Conservation (phyloP, 2,113 vertebrate genomes). For the Struthio camelus region DNA sequence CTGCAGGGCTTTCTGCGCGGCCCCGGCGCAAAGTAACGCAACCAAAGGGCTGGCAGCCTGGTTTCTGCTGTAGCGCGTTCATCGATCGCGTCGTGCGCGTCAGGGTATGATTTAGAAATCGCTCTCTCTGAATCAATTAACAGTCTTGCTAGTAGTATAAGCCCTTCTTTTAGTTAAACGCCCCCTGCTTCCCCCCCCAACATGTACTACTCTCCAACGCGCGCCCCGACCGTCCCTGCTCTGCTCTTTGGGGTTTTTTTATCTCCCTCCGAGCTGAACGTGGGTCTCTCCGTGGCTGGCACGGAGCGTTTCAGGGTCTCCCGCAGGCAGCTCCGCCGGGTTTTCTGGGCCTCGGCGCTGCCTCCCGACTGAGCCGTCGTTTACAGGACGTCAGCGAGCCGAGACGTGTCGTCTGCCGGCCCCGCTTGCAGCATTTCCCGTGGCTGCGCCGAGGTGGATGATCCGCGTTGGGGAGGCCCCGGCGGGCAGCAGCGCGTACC, state of each 20-base stretch:
- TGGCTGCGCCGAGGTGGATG: accelerated
- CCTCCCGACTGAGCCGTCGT: background rate
- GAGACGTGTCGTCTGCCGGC: background rate
- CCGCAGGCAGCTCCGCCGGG: background rate
- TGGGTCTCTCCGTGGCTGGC: background rate
- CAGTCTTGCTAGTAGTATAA: background rate
- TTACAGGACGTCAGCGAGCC: background rate
- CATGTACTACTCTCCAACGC: background rate
- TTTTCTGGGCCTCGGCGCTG: background rate
- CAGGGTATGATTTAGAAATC: conserved; percentile 60
- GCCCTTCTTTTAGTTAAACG: conserved; percentile 1
- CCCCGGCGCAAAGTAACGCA: background rate
- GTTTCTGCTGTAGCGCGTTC: conserved; percentile 30
- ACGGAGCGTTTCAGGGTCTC: background rate
- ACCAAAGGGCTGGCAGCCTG: background rate
- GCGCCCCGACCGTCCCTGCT: background rate
- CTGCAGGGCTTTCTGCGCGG: background rate
- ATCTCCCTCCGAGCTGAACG: background rate
- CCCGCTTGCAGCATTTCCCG: background rate
- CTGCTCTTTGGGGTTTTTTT: background rate
- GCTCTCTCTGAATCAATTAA: conserved; percentile 60
- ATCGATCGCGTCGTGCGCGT: background rate
- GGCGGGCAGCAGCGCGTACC: background rate
- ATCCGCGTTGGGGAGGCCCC: background rate
- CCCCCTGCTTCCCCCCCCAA: background rate